These are phyloP conservation scores for Bathybates hornii DNA, from an alignment of 2,113 vertebrate genomes.

Conservation along the genomic window DNA sequence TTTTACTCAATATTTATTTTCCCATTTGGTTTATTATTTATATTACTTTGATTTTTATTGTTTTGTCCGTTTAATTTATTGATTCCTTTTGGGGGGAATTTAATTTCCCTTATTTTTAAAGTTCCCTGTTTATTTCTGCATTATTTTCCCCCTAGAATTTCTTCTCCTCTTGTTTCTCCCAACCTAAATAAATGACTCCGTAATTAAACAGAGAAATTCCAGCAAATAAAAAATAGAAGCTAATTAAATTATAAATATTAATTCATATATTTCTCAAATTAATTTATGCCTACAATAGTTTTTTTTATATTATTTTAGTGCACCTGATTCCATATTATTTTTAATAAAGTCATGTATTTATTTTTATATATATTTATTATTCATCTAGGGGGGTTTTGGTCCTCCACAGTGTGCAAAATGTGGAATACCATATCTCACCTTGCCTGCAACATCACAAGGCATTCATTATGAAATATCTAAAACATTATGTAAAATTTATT, in stretches of 20 bases:
- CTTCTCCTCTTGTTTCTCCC: neutral
- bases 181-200: neutral
- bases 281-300: neutral
- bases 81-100: neutral
- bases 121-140: neutral
- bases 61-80: neutral
- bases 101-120: neutral
- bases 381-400: neutral
- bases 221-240: neutral
- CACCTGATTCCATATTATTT: neutral
- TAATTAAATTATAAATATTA: neutral
- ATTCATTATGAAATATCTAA: slow-evolving; percentile 11
- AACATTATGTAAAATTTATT: slow-evolving; percentile 25
- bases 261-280: neutral
- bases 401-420: neutral
- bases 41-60: neutral
- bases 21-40: neutral
- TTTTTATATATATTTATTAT: neutral
- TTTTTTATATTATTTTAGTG: neutral
- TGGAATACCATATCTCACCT: neutral
- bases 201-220: neutral
- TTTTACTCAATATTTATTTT: neutral
- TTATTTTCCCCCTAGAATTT: neutral
- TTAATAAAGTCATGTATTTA: neutral
- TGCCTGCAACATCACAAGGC: neutral